These are phyloP conservation scores for Rhyzopertha dominica DNA, from an alignment of 1,140 invertebrate species.

Conservation along the genomic window DNA sequence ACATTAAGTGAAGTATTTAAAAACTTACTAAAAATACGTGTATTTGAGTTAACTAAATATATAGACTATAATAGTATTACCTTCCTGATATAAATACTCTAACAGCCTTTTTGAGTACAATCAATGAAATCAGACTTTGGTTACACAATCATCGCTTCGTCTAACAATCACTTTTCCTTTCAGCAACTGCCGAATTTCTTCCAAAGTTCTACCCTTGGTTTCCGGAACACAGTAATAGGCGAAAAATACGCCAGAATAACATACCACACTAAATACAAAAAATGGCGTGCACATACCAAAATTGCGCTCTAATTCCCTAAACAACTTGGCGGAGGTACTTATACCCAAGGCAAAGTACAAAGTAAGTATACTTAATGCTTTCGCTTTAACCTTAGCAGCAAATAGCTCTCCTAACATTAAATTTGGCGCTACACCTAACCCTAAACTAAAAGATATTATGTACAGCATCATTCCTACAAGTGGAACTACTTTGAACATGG, in stretches of 20 bases:
- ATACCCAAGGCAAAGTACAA: constrained; percentile 68
- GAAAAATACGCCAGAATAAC: constrained; percentile 57
- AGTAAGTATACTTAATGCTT: constrained; percentile 62
- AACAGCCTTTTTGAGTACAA: too few relatives aligned
- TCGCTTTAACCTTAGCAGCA: constrained; percentile 61
- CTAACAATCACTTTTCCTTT: too few relatives aligned
- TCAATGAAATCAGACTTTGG: too few relatives aligned
- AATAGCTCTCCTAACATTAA: constrained; percentile 70
- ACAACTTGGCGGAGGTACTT: constrained; percentile 69
- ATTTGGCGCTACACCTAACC: constrained; percentile 65
- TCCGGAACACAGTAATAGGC: constrained; percentile 65
- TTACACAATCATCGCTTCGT: too few relatives aligned
- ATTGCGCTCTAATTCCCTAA: constrained; percentile 53
- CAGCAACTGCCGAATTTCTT: constrained; percentile 42
- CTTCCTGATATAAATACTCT: too few relatives aligned
- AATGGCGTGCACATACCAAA: constrained; percentile 64
- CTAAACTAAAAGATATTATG: constrained; percentile 64
- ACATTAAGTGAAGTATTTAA: too few relatives aligned
- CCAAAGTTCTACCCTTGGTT: constrained; percentile 74
- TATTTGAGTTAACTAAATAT: too few relatives aligned
- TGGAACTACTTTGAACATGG: constrained; percentile 40
- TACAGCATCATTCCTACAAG: constrained; percentile 62
- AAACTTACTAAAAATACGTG: too few relatives aligned
- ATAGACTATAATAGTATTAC: too few relatives aligned
- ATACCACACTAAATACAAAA: constrained; percentile 65